Conservation (phyloP, 92 coral and sea anemone genomes). For the Pocillopora grandis region DNA sequence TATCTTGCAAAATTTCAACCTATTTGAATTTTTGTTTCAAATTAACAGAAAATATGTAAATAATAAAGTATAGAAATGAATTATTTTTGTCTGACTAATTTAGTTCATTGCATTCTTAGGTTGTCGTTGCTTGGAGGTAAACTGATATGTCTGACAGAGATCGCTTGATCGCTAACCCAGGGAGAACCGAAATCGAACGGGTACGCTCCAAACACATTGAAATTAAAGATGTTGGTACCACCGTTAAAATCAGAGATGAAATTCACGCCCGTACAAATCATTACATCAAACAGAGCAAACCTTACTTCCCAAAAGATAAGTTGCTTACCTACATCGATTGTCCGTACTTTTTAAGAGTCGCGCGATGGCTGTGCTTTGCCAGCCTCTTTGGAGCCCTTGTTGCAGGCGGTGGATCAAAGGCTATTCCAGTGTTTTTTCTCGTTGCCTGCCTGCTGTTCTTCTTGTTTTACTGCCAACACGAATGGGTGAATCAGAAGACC, state of each 20-base stretch:
- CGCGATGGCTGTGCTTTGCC: slow-evolving; percentile 6
- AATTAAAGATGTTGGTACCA: slow-evolving; percentile 32
- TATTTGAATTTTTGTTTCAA: too few species aligned
- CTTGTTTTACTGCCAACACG: slow-evolving; percentile 56
- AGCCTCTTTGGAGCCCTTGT: slow-evolving; percentile 43
- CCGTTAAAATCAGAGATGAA: slow-evolving; percentile 17
- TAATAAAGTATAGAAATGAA: too few species aligned
- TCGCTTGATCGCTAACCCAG: background rate
- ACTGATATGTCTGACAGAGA: slow-evolving; percentile 1
- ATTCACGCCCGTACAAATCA: slow-evolving; percentile 49
- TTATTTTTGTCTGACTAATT: too few species aligned
- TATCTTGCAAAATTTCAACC: too few species aligned
- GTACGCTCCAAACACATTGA: slow-evolving; percentile 23
- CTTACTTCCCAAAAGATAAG: slow-evolving; percentile 47
- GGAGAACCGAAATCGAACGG: slow-evolving; percentile 2
- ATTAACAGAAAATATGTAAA: too few species aligned
- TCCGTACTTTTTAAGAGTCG: slow-evolving; percentile 7
- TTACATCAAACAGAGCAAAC: slow-evolving; percentile 59
- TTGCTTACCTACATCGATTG: slow-evolving; percentile 42
- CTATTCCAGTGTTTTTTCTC: slow-evolving; percentile 15
- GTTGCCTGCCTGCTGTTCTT: slow-evolving; percentile 28
- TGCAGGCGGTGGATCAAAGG: background rate
- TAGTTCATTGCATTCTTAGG: too few species aligned
- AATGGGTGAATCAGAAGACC: slow-evolving; percentile 52
- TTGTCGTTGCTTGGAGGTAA: background rate